These are phyloP conservation scores for Bufo bufo DNA, from an alignment of 2,113 vertebrate species.

Conservation along the genomic window DNA sequence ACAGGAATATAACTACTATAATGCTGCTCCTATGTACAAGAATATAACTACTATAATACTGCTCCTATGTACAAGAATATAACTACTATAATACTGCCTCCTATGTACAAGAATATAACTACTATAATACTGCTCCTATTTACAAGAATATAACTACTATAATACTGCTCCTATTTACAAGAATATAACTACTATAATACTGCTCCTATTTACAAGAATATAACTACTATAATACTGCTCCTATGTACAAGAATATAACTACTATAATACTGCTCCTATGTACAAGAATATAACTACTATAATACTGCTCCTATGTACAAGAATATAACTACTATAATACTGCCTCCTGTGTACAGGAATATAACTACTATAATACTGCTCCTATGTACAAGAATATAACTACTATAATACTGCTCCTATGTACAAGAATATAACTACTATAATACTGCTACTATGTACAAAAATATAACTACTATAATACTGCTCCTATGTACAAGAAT, in stretches of 20 bases:
- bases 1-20: background rate
- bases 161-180: background rate
- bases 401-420: background rate
- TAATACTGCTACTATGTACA: background rate
- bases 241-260: too few relatives aligned
- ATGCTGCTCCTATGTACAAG: background rate
- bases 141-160: too few relatives aligned
- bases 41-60: background rate
- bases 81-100: too few relatives aligned
- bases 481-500: background rate
- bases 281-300: too few relatives aligned
- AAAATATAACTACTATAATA: background rate
- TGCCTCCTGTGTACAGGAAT: background rate
- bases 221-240: background rate
- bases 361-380: conserved; percentile 2
- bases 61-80: too few relatives aligned
- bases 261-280: too few relatives aligned
- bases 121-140: too few relatives aligned
- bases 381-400: background rate
- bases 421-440: background rate
- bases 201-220: background rate
- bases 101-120: too few relatives aligned
- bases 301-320: too few relatives aligned
- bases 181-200: conserved; percentile 1
- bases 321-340: background rate